Conservation (phyloP, 2,888 invertebrate species). For the Cryptus viduatorius region DNA sequence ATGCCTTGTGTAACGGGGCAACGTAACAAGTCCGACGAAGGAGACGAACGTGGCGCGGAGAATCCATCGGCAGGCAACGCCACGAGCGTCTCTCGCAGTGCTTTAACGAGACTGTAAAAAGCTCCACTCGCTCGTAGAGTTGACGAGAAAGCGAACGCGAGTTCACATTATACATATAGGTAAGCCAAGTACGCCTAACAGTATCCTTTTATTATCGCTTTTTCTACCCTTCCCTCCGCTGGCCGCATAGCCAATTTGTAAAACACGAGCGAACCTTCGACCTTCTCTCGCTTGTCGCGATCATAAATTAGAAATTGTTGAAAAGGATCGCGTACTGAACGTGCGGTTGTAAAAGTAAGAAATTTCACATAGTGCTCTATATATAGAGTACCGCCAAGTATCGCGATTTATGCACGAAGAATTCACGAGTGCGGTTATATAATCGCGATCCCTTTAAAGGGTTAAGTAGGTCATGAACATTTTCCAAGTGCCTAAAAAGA, state of each 20-base stretch:
- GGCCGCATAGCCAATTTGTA: slow-evolving; percentile 10
- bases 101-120: slow-evolving; percentile 61
- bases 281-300: neutral
- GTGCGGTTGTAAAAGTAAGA: neutral
- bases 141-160: slow-evolving; percentile 4
- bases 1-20: slow-evolving; percentile 16
- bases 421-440: neutral
- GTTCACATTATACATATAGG: slow-evolving; percentile 1
- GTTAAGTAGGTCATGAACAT: slow-evolving; percentile 20
- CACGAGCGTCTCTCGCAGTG: neutral
- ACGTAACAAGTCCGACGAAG: neutral
- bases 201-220: slow-evolving; percentile 37
- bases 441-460: neutral
- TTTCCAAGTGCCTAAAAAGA: slow-evolving; percentile 7
- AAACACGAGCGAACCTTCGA: neutral
- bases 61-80: neutral
- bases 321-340: neutral
- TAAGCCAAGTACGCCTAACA: neutral
- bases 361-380: neutral
- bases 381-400: no score
- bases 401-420: no score
- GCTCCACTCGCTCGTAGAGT: slow-evolving; percentile 32
- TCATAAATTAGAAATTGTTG: slow-evolving; percentile 23
- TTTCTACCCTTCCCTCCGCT: neutral
- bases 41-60: neutral